Evolutionary conservation across 1,140 invertebrate species (phyloP), one percentile per base, ranked within the genome.

Genomic region (Drosophila pectinifera): DNA sequence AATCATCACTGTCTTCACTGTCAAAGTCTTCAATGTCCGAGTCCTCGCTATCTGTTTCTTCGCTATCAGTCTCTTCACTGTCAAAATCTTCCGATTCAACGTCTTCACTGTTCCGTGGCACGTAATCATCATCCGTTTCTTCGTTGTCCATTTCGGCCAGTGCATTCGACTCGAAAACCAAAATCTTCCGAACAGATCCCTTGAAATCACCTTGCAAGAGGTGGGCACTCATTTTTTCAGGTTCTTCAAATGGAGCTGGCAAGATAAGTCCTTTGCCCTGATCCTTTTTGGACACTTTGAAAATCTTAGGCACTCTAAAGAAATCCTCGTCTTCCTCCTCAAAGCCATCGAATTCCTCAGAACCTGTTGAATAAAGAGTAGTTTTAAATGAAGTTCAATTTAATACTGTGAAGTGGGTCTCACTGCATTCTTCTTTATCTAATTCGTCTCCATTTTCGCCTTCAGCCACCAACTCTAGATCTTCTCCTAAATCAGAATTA

Each of bases 141-240:
- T 43, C 38, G 18, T 31, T 28, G 5, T 63, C 56, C 8, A 20
- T 6, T 20, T 43, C 31, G 1, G n/a, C 62, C 8, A 26, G 2
- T 4, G 10, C 13, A 20, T 14, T 18, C 0, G 16, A 53, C 13
- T 36, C 31, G 10, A 65, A 68, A 4, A 68, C 45, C 7, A n/a
- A 2, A 16, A 68, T 53, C n/a, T 68, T 65, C 2, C 8, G 28
- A 10, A 65, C 64, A 16, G 14, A 13, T 10, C n/a, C 61, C 4
- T 28, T n/a, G 1, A 6, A 24, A 16, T 51, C 20, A 11, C 36
- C 13, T 20, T 51, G 5, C 7, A 34, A 10, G 4, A 20, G 1
- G 3, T 42, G 22, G 3, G 6, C 2, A 0, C 6, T 14, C 22
- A 2, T 24, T 3, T 36, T 18, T 0, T 18, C 13, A 10, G n/a